Percentiles rank a stretch among this genome's conserved stretches.
Evolutionary conservation across 1,140 invertebrate genomes (phyloP).

Genomic region (Battus philenor): DNA sequence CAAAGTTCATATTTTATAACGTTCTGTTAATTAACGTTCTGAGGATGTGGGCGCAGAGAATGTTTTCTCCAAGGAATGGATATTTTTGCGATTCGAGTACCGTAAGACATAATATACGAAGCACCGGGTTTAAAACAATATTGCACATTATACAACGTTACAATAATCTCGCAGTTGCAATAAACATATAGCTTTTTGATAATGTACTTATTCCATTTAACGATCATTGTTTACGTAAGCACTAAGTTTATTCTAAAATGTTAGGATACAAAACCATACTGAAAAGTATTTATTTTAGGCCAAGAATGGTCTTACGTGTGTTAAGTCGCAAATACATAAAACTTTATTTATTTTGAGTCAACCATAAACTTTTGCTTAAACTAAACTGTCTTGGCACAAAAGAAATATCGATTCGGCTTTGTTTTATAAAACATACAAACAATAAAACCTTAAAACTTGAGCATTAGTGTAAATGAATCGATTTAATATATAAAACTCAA

Average conservation of each 20-base stretch:
- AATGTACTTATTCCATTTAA: slow-evolving; percentile 2
- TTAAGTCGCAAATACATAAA: slow-evolving; percentile 34
- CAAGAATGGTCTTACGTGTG: slow-evolving; percentile 45
- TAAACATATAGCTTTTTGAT: slow-evolving; percentile 26
- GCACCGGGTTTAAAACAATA: slow-evolving; percentile 44
- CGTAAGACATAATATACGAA: too few species aligned
- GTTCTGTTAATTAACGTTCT: slow-evolving; percentile 46
- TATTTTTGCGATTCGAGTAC: too few species aligned
- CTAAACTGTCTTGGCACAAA: slow-evolving; percentile 69
- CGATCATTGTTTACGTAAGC: slow-evolving; percentile 4
- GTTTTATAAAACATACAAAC: slow-evolving; percentile 8
- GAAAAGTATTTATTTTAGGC: slow-evolving; percentile 67
- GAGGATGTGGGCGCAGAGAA: slow-evolving; percentile 48
- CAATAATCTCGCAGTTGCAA: slow-evolving; percentile 22
- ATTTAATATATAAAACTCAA: slow-evolving; percentile 23
- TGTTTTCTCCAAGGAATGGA: too few species aligned
- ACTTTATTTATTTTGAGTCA: slow-evolving; percentile 36
- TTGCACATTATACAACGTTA: slow-evolving; percentile 29
- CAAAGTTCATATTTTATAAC: too few species aligned
- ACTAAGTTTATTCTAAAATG: slow-evolving; percentile 35
- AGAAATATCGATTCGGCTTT: slow-evolving; percentile 38
- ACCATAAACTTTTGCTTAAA: slow-evolving; percentile 50
- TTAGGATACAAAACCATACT: slow-evolving; percentile 62
- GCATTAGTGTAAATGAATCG: slow-evolving; percentile 17
- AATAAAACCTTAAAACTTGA: slow-evolving; percentile 22